These are phyloP conservation scores for Cylindroiulus punctatus DNA, from an alignment of 2,888 invertebrate genomes.

Conservation along the genomic window DNA sequence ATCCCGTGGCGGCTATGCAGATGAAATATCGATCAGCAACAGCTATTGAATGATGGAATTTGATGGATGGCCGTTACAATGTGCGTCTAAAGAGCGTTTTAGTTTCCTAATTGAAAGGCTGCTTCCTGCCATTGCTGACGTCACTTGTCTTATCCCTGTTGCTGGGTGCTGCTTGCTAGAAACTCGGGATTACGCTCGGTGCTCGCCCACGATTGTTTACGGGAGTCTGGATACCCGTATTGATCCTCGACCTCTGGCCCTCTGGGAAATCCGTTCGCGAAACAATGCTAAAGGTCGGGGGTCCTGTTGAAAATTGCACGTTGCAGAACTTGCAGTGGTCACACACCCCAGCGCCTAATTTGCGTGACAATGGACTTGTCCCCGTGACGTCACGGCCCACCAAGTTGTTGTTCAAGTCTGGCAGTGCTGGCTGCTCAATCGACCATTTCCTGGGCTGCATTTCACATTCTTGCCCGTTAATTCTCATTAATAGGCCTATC, in stretches of 20 bases:
- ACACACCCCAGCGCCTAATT: not conserved
- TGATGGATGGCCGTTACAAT: constrained; percentile 24
- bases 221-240: not conserved
- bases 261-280: not conserved
- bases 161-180: not conserved
- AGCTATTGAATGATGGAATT: not conserved
- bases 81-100: not conserved
- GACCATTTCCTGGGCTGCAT: constrained; percentile 17
- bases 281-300: not conserved
- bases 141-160: constrained; percentile 14
- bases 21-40: constrained; percentile 27
- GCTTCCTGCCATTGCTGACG: not conserved
- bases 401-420: not conserved
- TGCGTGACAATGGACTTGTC: constrained; percentile 27
- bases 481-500: constrained; percentile 17
- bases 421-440: not conserved
- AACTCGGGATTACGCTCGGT: not conserved
- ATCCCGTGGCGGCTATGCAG: not conserved
- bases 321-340: not conserved
- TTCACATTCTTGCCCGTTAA: not conserved
- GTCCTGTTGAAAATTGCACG: not conserved
- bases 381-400: not conserved
- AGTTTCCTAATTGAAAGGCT: not conserved
- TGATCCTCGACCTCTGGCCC: not conserved
- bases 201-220: not conserved